Percentiles rank a stretch among this genome's conserved stretches.
phyloP scores from a whole-genome alignment of 2,113 vertebrate genomes.

The Grus americana region DNA sequence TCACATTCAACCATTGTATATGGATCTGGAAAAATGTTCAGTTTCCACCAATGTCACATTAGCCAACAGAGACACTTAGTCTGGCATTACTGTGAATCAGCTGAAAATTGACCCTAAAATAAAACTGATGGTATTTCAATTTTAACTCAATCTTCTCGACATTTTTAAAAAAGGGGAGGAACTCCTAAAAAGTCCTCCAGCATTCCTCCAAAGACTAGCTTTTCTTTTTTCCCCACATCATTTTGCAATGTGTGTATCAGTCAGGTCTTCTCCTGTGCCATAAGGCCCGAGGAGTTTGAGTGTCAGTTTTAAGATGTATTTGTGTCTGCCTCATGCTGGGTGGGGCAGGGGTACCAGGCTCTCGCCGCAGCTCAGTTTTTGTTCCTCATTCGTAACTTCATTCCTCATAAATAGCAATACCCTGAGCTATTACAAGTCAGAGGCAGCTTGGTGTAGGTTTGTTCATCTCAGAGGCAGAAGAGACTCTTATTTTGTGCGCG shows the following conservation, averaged over 20 bases:
- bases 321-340: not conserved
- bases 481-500: not conserved
- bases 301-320: not conserved
- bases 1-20: not conserved
- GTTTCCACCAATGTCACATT: not conserved
- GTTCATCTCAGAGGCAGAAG: not conserved
- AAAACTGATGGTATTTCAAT: not conserved
- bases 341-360: not conserved
- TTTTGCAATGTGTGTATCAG: not conserved
- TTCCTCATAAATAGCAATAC: not conserved
- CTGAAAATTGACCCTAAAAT: not conserved
- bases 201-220: not conserved
- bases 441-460: not conserved
- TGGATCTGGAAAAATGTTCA: not conserved
- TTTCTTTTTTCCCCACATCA: not conserved
- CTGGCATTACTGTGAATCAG: not conserved
- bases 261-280: not conserved
- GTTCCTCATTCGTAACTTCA: not conserved
- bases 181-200: not conserved
- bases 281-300: not conserved
- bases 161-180: not conserved
- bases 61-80: not conserved
- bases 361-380: not conserved
- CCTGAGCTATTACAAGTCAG: not conserved
- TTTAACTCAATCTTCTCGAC: not conserved